A percentile compares a stretch with the other conserved stretches of the same genome.
phyloP scores from a whole-genome alignment of 2,888 invertebrate species.

The Selenia dentaria region DNA sequence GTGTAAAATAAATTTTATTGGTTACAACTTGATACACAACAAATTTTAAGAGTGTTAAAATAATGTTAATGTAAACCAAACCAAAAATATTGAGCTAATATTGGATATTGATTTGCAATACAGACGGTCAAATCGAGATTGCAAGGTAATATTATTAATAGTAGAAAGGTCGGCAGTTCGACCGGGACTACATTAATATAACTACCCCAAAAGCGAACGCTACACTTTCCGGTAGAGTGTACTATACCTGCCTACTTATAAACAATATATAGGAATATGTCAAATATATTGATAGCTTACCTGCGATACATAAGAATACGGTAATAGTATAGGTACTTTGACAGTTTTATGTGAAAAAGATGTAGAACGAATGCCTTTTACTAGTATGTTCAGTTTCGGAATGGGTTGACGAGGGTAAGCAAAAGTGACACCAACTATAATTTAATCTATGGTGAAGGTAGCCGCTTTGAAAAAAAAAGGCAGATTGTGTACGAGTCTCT shows the following conservation, averaged over 20 bases:
- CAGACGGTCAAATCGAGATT: conserved; percentile 62
- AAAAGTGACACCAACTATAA: background rate
- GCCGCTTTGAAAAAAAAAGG: too few species aligned
- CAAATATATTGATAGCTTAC: conserved; percentile 5
- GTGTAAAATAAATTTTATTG: too few species aligned
- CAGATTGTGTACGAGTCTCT: too few species aligned
- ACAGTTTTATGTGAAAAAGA: conserved; percentile 14
- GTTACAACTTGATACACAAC: too few species aligned
- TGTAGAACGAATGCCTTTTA: conserved; percentile 6
- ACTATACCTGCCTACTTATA: conserved; percentile 48
- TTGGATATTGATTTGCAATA: conserved; percentile 47
- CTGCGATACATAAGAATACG: conserved; percentile 18
- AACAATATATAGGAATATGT: conserved; percentile 44
- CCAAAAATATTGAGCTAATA: too few species aligned
- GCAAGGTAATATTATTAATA: conserved; percentile 73
- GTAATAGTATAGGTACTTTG: conserved; percentile 11
- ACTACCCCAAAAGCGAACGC: conserved; percentile 40
- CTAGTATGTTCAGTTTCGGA: background rate
- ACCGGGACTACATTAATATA: conserved; percentile 62
- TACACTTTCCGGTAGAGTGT: conserved; percentile 58
- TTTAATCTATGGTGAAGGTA: too few species aligned
- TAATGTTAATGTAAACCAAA: too few species aligned
- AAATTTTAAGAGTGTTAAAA: too few species aligned
- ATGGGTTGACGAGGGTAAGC: conserved; percentile 11
- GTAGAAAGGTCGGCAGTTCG: conserved; percentile 56